phyloP scores from a whole-genome alignment of 2,113 vertebrate species.

The Actinemys pallida region DNA sequence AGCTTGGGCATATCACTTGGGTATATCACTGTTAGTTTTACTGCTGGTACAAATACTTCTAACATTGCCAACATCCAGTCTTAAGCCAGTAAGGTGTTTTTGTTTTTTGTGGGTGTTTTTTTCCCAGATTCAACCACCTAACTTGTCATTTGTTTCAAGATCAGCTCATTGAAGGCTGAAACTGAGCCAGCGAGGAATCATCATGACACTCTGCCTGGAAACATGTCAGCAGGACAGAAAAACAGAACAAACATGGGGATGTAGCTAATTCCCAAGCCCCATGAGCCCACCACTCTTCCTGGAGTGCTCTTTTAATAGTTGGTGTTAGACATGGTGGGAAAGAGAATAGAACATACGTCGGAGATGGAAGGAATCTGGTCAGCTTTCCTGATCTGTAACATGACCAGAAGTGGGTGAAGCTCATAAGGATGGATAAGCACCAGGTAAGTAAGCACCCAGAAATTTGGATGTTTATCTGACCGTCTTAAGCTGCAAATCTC shows the following conservation, averaged over 20 bases:
- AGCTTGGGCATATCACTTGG: slow-evolving; percentile 30
- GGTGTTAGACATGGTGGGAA: background rate
- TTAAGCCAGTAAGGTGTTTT: background rate
- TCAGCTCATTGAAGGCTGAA: slow-evolving; percentile 53
- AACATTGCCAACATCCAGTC: slow-evolving; percentile 37
- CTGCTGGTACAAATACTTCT: background rate
- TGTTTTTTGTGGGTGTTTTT: background rate
- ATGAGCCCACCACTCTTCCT: slow-evolving; percentile 10
- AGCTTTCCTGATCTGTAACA: background rate
- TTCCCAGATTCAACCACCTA: slow-evolving; percentile 34
- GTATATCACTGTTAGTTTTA: slow-evolving; percentile 29
- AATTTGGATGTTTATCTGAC: background rate
- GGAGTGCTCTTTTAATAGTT: background rate
- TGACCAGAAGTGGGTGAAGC: background rate
- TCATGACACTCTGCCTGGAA: slow-evolving; percentile 15
- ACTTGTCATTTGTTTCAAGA: slow-evolving; percentile 47
- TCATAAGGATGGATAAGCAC: background rate
- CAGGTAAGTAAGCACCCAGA: background rate
- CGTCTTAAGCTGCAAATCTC: background rate
- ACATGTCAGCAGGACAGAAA: slow-evolving; percentile 13
- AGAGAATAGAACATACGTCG: background rate
- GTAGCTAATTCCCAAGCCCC: background rate
- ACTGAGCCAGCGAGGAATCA: slow-evolving; percentile 11
- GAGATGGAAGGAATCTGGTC: too few species aligned
- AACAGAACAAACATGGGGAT: slow-evolving; percentile 19